These are phyloP conservation scores for Helarctos malayanus DNA, from an alignment of 2,797 vertebrate genomes.

Conservation along the genomic window DNA sequence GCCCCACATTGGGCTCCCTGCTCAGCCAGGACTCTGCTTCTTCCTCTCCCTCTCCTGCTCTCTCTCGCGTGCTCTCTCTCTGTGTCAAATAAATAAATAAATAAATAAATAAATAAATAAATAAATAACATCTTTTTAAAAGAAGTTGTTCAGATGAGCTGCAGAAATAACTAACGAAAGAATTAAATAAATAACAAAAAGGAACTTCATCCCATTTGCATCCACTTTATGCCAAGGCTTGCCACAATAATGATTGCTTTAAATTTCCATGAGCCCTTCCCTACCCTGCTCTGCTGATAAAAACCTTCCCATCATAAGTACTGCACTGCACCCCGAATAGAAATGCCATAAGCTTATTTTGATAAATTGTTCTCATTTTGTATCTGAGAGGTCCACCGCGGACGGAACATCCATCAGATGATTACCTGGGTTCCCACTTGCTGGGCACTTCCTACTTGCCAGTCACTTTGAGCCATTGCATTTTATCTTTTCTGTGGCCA, in stretches of 20 bases:
- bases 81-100: background rate
- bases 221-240: background rate
- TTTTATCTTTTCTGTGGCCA: constrained; percentile 62
- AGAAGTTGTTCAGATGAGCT: background rate
- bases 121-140: background rate
- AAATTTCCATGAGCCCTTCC: background rate
- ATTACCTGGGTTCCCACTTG: background rate
- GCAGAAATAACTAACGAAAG: background rate
- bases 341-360: background rate
- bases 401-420: background rate
- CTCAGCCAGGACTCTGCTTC: background rate
- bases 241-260: background rate
- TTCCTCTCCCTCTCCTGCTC: background rate
- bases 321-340: background rate
- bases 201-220: background rate
- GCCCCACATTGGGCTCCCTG: background rate
- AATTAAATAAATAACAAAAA: constrained; percentile 16
- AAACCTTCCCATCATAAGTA: background rate
- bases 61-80: background rate
- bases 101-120: background rate
- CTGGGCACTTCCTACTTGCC: accelerated
- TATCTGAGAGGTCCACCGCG: background rate
- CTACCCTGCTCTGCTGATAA: background rate
- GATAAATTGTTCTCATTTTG: background rate
- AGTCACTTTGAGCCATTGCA: constrained; percentile 54